phyloP scores from a whole-genome alignment of 2,888 invertebrate genomes.

The Nemurella pictetii region DNA sequence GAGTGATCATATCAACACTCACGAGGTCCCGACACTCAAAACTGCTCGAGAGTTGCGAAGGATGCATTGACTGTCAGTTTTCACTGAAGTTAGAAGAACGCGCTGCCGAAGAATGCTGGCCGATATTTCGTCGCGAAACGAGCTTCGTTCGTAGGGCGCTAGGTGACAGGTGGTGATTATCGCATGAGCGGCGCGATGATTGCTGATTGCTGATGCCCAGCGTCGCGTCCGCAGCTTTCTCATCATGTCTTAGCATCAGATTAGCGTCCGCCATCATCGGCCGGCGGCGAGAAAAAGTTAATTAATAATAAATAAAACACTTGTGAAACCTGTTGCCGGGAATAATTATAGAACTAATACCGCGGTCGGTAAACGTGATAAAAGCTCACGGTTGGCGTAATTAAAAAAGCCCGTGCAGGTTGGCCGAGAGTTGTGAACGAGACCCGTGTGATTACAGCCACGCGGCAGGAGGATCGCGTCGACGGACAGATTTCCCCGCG shows the following conservation, averaged over 20 bases:
- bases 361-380: not conserved
- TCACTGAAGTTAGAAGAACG: not conserved
- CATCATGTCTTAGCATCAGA: not conserved
- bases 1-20: not conserved
- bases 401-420: not conserved
- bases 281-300: conserved; percentile 18
- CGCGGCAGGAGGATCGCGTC: too few species aligned
- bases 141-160: not conserved
- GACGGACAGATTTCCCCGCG: too few species aligned
- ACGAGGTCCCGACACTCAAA: not conserved
- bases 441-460: too few species aligned
- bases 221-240: not conserved
- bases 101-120: not conserved
- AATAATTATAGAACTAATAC: not conserved
- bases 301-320: conserved; percentile 33
- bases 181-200: not conserved
- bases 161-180: not conserved
- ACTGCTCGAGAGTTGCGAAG: not conserved
- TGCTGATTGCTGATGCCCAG: not conserved
- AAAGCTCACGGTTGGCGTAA: not conserved
- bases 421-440: not conserved
- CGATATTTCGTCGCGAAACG: not conserved
- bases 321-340: conserved; percentile 23
- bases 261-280: not conserved
- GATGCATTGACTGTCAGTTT: not conserved